Conservation (phyloP, 1,140 invertebrate species). For the Nixonia krombeini region DNA sequence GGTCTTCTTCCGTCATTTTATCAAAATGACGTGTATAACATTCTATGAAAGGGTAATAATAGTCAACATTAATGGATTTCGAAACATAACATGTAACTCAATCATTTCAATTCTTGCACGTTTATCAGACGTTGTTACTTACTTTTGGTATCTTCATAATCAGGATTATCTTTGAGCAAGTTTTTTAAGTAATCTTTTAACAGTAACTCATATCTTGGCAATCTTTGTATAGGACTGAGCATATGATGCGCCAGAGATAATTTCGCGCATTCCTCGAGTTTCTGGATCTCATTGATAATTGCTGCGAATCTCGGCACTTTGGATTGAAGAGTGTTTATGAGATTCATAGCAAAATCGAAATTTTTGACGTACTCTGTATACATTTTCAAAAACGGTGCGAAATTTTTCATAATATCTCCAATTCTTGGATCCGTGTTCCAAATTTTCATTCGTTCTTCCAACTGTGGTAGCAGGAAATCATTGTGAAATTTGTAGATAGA, state of each 20-base stretch:
- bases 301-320: constrained; percentile 77
- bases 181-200: constrained; percentile 79
- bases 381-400: constrained; percentile 83
- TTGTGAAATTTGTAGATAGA: constrained; percentile 76
- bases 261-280: constrained; percentile 75
- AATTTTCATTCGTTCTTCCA: constrained; percentile 75
- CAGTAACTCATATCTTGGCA: constrained; percentile 80
- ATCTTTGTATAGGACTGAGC: constrained; percentile 83
- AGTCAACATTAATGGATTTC: no score
- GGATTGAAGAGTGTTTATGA: constrained; percentile 76
- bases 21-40: no score
- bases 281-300: constrained; percentile 79
- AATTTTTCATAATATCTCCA: constrained; percentile 83
- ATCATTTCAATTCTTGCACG: no score
- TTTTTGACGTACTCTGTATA: constrained; percentile 82
- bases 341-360: constrained; percentile 77
- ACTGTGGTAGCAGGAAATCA: constrained; percentile 78
- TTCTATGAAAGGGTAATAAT: neutral
- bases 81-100: no score
- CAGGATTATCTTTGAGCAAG: constrained; percentile 73
- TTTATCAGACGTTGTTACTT: no score
- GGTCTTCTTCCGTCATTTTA: no score
- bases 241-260: constrained; percentile 81
- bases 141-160: constrained; percentile 78
- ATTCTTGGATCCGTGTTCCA: constrained; percentile 77